These are phyloP conservation scores for Actinostola sp. DNA, from an alignment of 92 coral and sea anemone species.

Conservation along the genomic window DNA sequence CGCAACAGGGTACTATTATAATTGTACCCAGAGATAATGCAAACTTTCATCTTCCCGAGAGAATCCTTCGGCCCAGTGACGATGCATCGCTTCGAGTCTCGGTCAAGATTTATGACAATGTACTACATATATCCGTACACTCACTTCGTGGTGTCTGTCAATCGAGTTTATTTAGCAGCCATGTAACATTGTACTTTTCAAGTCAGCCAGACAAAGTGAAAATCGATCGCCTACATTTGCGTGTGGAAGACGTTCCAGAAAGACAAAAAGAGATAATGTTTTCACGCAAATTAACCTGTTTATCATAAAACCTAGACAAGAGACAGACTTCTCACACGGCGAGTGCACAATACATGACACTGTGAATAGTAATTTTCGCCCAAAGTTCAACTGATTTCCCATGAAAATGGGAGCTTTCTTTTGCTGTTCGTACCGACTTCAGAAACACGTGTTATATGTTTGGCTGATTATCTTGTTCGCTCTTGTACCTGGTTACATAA, in stretches of 20 bases:
- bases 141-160: too few relatives aligned
- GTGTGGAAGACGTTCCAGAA: conserved; percentile 25
- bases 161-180: too few relatives aligned
- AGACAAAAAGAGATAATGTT: conserved; percentile 49
- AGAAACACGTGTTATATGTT: conserved; percentile 61
- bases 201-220: too few relatives aligned
- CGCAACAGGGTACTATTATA: too few relatives aligned
- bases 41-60: too few relatives aligned
- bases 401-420: neutral
- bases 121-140: too few relatives aligned
- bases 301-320: conserved; percentile 94
- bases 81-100: too few relatives aligned
- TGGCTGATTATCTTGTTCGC: conserved; percentile 64
- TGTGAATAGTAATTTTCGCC: conserved; percentile 26
- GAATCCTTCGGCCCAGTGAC: too few relatives aligned
- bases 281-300: conserved; percentile 63
- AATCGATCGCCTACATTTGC: conserved; percentile 22
- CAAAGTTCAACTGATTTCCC: neutral
- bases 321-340: conserved; percentile 83
- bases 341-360: conserved; percentile 59
- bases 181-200: too few relatives aligned
- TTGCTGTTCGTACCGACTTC: conserved; percentile 8
- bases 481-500: conserved; percentile 74
- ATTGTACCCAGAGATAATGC: too few relatives aligned
- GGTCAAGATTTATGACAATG: too few relatives aligned